These are phyloP conservation scores for Neuroscelio doddi DNA, from an alignment of 2,888 invertebrate genomes.

Conservation along the genomic window DNA sequence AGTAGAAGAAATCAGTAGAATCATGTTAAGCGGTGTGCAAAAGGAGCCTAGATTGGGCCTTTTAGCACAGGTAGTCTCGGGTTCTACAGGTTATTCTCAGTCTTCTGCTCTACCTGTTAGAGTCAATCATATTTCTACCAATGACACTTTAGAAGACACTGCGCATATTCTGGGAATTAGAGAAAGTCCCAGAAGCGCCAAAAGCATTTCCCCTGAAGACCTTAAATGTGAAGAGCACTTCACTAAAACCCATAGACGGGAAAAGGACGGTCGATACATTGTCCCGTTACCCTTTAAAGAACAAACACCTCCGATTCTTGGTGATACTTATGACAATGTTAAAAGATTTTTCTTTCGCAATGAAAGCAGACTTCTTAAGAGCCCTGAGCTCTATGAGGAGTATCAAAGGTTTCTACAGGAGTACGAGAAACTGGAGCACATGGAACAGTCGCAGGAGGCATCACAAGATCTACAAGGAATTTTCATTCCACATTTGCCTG, in stretches of 20 bases:
- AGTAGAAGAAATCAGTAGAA: not conserved
- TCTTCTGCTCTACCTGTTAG: not conserved
- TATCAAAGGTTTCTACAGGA: conserved; percentile 45
- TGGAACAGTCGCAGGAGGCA: conserved; percentile 12
- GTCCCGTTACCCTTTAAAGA: conserved; percentile 15
- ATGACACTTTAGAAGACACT: too few relatives aligned
- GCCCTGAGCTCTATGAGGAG: conserved; percentile 42
- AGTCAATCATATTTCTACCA: too few relatives aligned
- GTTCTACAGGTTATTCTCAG: not conserved
- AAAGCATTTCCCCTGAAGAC: too few relatives aligned
- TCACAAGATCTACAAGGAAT: not conserved
- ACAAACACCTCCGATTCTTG: not conserved
- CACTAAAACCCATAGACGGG: too few relatives aligned
- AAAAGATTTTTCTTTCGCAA: not conserved
- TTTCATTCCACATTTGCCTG: conserved; percentile 28
- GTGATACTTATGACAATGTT: conserved; percentile 1
- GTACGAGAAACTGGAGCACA: conserved; percentile 39
- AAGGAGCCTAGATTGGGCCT: not conserved
- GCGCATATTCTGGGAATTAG: too few relatives aligned
- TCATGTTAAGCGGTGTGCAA: not conserved
- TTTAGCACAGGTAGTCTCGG: not conserved
- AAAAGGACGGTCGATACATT: conserved; percentile 17
- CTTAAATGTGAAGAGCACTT: too few relatives aligned
- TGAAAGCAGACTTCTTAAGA: conserved; percentile 26
- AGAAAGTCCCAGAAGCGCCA: conserved; percentile 6